Base-by-base conservation (phyloP, 1,140 invertebrate species). In the Rhysida immarginata region DNA sequence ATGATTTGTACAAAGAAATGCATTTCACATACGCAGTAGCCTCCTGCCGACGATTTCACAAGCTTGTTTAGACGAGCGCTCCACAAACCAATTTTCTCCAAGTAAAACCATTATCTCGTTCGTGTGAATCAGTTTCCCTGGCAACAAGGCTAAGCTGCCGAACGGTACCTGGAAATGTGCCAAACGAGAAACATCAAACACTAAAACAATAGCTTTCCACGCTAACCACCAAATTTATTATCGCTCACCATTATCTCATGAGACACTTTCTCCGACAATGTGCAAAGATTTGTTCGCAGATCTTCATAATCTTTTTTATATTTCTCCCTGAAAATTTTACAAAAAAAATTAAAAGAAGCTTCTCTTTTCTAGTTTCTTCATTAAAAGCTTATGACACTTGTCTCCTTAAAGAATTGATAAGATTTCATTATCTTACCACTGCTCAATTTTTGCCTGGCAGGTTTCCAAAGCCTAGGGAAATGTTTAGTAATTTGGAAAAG, bases 61-160 rank as follows among this genome's bases (percentile, higher is more conserved):
- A 1, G 83, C 81, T 62, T 83, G 75, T 58, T 76, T 73, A 3
- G 79, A 74, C 42, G 79, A 81, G 48, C 79, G 73, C 60, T 85
- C 82, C 14, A 73, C 77, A 72, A 85, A 85, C 68, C 80, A 84
- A 58, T 80, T 79, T 59, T 82, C 80, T 25, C 83, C 83, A 11
- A 85, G 64, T 2, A 76, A 71, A 25, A 81, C 78, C 42, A 81
- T 64, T 20, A 85, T 74, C 70, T 85, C 82, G 70, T 84, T 85
- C 1, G 83, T 85, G 58, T 85, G 81, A 20, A 76, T 73, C 26
- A 85, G 63, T 62, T 77, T 74, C 24, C 82, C 83, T 61, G 75
- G 78, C 72, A 83, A 79, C 49, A 84, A 76, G 1, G 81, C 83
- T 52, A 75, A 65, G 27, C 73, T 71, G 13, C 80, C 79, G 61